A percentile compares a stretch with the other conserved stretches of the same genome.
phyloP scores from a whole-genome alignment of 2,797 vertebrate genomes.

The Lacerta viridis region DNA sequence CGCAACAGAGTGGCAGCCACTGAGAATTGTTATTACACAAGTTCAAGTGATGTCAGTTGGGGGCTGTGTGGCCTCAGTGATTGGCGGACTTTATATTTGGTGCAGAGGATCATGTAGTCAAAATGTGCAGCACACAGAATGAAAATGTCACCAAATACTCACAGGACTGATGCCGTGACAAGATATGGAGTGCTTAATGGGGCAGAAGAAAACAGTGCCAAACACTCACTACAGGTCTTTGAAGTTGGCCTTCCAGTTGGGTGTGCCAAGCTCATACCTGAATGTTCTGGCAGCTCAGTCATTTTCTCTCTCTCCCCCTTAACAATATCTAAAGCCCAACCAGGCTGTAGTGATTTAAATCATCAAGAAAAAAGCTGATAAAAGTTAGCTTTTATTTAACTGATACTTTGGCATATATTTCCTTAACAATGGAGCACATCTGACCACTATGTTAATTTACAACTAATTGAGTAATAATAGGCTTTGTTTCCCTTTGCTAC shows the following conservation, averaged over 20 bases:
- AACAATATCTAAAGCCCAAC: not conserved
- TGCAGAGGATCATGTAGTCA: not conserved
- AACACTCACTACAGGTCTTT: not conserved
- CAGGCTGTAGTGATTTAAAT: not conserved
- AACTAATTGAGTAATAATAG: not conserved
- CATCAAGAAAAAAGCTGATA: not conserved
- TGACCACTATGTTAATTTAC: not conserved
- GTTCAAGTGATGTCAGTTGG: constrained; percentile 4
- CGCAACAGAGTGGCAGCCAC: not conserved
- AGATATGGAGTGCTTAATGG: constrained; percentile 1
- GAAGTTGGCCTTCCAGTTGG: not conserved
- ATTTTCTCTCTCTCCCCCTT: not conserved
- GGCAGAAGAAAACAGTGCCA: not conserved
- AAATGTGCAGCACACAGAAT: not conserved
- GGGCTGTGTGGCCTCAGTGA: no score
- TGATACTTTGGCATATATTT: not conserved
- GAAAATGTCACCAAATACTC: not conserved
- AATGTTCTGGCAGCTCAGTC: not conserved
- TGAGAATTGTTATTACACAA: not conserved
- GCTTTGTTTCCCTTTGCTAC: no score
- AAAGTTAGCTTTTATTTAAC: no score
- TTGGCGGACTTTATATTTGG: not conserved
- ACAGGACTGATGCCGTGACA: not conserved
- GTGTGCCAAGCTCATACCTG: not conserved
- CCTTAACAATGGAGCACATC: not conserved